Conservation (phyloP, 2,888 invertebrate genomes). For the Zele albiditarsus region DNA sequence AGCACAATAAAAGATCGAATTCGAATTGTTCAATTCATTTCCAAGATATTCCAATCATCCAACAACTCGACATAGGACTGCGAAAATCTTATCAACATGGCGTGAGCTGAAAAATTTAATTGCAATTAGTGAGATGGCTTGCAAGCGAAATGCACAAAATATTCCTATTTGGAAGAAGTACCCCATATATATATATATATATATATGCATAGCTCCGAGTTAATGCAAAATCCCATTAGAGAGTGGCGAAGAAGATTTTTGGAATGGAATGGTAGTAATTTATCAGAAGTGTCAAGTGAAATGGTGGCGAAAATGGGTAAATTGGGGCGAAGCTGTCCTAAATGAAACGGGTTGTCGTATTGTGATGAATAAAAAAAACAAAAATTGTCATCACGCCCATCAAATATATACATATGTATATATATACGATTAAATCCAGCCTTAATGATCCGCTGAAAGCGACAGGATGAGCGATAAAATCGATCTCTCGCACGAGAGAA, state of each 20-base stretch:
- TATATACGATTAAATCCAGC: constrained; percentile 38
- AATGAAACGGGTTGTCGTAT: background rate
- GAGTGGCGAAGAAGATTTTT: background rate
- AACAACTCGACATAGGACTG: no score
- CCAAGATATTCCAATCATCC: no score
- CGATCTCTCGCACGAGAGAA: constrained; percentile 48
- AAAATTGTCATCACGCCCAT: background rate
- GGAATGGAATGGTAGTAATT: background rate
- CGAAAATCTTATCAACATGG: no score
- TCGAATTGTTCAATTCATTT: no score
- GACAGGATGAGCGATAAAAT: constrained; percentile 52
- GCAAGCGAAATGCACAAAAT: no score
- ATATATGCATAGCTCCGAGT: no score
- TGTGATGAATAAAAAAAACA: background rate
- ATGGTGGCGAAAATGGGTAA: background rate
- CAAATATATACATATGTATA: constrained; percentile 1
- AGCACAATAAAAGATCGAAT: no score
- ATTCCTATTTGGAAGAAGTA: no score
- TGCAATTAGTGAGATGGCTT: no score
- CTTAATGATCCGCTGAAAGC: constrained; percentile 44
- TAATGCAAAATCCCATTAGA: background rate
- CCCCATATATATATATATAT: no score
- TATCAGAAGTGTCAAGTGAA: constrained; percentile 1
- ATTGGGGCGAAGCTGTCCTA: background rate
- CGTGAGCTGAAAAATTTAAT: no score